Evolutionary conservation across 1,140 invertebrate species (phyloP), one percentile per base, ranked within the genome.

Genomic region (Eurosta solidaginis): DNA sequence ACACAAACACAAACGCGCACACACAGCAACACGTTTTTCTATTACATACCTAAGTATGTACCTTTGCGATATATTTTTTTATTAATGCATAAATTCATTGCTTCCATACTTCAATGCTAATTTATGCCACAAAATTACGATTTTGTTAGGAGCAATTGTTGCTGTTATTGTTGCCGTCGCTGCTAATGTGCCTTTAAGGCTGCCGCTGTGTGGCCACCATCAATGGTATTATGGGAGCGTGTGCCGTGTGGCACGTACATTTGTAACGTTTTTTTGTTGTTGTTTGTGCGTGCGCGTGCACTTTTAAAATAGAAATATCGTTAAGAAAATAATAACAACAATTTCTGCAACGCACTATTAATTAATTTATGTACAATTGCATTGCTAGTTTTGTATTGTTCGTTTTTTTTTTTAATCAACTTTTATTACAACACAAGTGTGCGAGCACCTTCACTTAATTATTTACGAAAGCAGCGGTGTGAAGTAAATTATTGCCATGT

Each of bases 281-380:
- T 68, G 10, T 6, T 40, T 7, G 10, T 63, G 29, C 33, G 12
- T 40, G n/a, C n/a, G 29, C 50, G 12, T 54, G 12, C 59, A 68
- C 5, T 22, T 29, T 17, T 20, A n/a, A n/a, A n/a, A n/a, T n/a
- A n/a, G n/a, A n/a, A n/a, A n/a, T n/a, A n/a, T n/a, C n/a, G n/a
- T n/a, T n/a, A n/a, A n/a, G n/a, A n/a, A n/a, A n/a, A n/a, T n/a
- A n/a, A n/a, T n/a, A n/a, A n/a, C n/a, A n/a, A n/a, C n/a, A n/a
- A 10, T 33, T 68, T 68, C 22, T 68, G 29, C 59, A 68, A 68
- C 9, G 59, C 59, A 33, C 59, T 68, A 68, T 40, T 68, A 68
- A 68, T 68, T 68, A 68, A 68, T 68, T 68, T 68, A n/a, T n/a
- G n/a, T n/a, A 40, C 59, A 68, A 68, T 42, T 68, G 33, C 20